Evolutionary conservation across 2,888 invertebrate genomes (phyloP).

Genomic region (Eristalis pertinax): DNA sequence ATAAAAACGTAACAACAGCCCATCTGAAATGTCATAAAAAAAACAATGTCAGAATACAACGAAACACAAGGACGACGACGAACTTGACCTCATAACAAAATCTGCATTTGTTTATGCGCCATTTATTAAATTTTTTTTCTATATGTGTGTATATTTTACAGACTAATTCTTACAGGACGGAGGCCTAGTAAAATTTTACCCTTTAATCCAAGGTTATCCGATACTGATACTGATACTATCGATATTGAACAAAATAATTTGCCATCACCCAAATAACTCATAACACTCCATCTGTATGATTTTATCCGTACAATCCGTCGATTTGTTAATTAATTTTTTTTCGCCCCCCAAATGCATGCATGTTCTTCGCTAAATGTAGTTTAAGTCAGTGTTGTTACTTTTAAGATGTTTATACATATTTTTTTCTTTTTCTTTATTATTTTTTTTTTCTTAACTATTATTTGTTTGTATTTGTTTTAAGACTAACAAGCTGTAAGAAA

Average conservation of each 20-base stretch:
- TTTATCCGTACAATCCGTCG: slow-evolving; percentile 5
- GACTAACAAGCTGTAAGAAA: slow-evolving; percentile 9
- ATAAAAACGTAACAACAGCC: neutral
- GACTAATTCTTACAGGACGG: slow-evolving; percentile 81
- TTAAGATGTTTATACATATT: neutral
- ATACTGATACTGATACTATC: slow-evolving; percentile 65
- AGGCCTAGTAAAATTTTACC: slow-evolving; percentile 80
- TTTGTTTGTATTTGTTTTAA: neutral
- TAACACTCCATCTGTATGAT: slow-evolving; percentile 31
- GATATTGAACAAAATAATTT: slow-evolving; percentile 52
- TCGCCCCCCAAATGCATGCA: slow-evolving; percentile 35
- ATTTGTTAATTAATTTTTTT: neutral
- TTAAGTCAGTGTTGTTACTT: slow-evolving; percentile 13
- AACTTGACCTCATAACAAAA: neutral
- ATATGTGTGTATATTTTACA: slow-evolving; percentile 76
- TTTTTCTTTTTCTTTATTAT: neutral
- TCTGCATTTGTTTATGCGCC: neutral
- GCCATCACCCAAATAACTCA: slow-evolving; percentile 27
- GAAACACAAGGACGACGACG: neutral
- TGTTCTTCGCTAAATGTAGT: slow-evolving; percentile 15
- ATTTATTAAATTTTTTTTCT: slow-evolving; percentile 5
- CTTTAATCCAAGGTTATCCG: slow-evolving; percentile 78
- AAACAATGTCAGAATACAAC: neutral
- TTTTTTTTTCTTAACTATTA: neutral
- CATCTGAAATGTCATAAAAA: neutral